phyloP scores from a whole-genome alignment of 2,888 invertebrate species.

The Nysson spinosus region DNA sequence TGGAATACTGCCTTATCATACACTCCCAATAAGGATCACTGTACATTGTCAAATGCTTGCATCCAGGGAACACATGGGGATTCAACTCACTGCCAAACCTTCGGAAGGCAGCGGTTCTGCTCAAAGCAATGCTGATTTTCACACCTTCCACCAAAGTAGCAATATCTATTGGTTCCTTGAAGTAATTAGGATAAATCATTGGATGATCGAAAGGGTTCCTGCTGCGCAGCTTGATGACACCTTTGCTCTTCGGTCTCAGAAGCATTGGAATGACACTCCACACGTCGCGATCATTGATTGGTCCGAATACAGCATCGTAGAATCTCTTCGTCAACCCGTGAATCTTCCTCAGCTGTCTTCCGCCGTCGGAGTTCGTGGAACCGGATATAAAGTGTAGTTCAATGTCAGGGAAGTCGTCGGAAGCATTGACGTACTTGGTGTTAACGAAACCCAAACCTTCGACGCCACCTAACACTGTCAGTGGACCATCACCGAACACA shows the following conservation, averaged over 20 bases:
- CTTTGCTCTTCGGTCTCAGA: conserved; percentile 90
- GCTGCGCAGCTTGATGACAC: conserved; percentile 88
- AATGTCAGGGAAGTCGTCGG: conserved; percentile 92
- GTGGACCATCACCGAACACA: conserved; percentile 88
- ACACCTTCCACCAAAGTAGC: conserved; percentile 90
- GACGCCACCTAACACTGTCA: conserved; percentile 92
- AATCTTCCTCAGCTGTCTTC: conserved; percentile 87
- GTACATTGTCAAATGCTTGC: conserved; percentile 83
- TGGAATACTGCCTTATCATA: conserved; percentile 88
- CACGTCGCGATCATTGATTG: conserved; percentile 86
- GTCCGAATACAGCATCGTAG: conserved; percentile 86
- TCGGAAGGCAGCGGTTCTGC: conserved; percentile 87
- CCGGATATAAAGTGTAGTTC: conserved; percentile 94
- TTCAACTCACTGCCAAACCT: conserved; percentile 86
- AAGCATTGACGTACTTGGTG: conserved; percentile 88
- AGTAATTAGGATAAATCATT: conserved; percentile 94
- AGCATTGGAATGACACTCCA: conserved; percentile 92
- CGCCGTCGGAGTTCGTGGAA: conserved; percentile 91
- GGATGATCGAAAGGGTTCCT: conserved; percentile 93
- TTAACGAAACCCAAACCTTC: conserved; percentile 94
- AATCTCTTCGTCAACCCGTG: conserved; percentile 87
- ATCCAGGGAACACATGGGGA: conserved; percentile 87
- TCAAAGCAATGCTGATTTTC: conserved; percentile 89
- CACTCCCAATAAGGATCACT: conserved; percentile 92
- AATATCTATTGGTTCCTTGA: conserved; percentile 88